Evolutionary conservation across 2,888 invertebrate species (phyloP), one percentile per base, ranked within the genome.

Genomic region (Tineola bisselliella): DNA sequence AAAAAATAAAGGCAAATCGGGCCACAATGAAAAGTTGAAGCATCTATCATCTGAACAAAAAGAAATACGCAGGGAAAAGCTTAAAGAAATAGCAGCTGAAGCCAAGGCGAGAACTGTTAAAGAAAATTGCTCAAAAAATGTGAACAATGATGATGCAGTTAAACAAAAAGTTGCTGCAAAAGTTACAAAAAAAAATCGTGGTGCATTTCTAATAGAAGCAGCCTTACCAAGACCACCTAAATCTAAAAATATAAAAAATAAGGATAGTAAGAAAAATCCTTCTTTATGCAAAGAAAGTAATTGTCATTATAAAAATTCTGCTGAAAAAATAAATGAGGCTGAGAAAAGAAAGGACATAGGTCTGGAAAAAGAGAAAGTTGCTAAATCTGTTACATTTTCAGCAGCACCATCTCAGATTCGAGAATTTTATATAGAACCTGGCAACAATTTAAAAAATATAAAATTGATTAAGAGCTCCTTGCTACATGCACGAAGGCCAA

Each of bases 161-260:
- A 77, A 77, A 70, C 61, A 65, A 62, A 65, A 71, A 52, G 66
- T 68, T 56, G 75, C 73, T 70, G 81, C 87, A 0, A 91, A 89
- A 72, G 65, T 89, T 8, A 88, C 89, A 0, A 66, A 74, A 18
- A 79, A 80, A 31, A 90, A 89, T 65, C 82, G 91, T 31, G 89
- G 89, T 0, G 89, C 88, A 44, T 89, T 90, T 68, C 75, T 91
- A 56, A 79, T 78, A 17, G 79, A 83, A 67, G 62, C 66, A 73
- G 66, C 65, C 65, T 67, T 30, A n/a, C 56, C 18, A 19, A 56
- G 2, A 4, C 30, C 30, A 56, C 25, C 25, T 12, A 52, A 11
- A 56, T 30, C 56, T 19, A 18, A 31, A 30, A 31, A 31, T 31
- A n/a, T 33, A 33, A 58, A 13, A 18, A 56, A 58, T 10, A 58